These are phyloP conservation scores for Callaeas wilsoni DNA, from an alignment of 2,113 vertebrate genomes.

Conservation along the genomic window DNA sequence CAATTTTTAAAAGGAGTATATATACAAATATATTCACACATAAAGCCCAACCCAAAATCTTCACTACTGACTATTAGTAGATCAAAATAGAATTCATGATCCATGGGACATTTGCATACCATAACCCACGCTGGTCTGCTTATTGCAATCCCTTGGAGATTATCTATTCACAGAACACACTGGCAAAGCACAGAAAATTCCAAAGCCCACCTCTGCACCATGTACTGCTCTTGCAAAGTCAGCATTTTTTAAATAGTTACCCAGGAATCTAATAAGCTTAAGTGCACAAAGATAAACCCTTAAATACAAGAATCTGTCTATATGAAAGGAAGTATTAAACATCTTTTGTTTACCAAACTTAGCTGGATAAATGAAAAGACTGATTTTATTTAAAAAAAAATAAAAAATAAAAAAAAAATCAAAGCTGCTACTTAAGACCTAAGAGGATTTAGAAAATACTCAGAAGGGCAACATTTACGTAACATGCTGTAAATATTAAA, in stretches of 20 bases:
- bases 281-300: slow-evolving; percentile 46
- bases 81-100: not conserved
- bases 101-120: not conserved
- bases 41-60: not conserved
- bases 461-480: slow-evolving; percentile 59
- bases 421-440: slow-evolving; percentile 67
- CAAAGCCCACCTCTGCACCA: slow-evolving; percentile 17
- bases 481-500: slow-evolving; percentile 68
- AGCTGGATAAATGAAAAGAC: slow-evolving; percentile 59
- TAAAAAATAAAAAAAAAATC: no score
- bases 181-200: not conserved
- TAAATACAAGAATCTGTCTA: slow-evolving; percentile 32
- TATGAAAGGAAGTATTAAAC: slow-evolving; percentile 62
- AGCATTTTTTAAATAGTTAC: slow-evolving; percentile 27
- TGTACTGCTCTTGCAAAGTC: not conserved
- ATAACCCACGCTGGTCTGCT: not conserved
- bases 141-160: not conserved
- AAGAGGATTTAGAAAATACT: slow-evolving; percentile 72
- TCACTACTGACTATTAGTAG: not conserved
- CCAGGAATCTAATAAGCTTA: slow-evolving; percentile 50
- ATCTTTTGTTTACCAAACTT: slow-evolving; percentile 68
- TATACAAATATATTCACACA: not conserved
- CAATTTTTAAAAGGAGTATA: not conserved
- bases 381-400: slow-evolving; percentile 51
- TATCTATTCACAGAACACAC: not conserved